Evolutionary conservation across 2,113 vertebrate genomes (phyloP), one percentile per base, ranked within the genome.

Genomic region (Epinephelus lanceolatus): DNA sequence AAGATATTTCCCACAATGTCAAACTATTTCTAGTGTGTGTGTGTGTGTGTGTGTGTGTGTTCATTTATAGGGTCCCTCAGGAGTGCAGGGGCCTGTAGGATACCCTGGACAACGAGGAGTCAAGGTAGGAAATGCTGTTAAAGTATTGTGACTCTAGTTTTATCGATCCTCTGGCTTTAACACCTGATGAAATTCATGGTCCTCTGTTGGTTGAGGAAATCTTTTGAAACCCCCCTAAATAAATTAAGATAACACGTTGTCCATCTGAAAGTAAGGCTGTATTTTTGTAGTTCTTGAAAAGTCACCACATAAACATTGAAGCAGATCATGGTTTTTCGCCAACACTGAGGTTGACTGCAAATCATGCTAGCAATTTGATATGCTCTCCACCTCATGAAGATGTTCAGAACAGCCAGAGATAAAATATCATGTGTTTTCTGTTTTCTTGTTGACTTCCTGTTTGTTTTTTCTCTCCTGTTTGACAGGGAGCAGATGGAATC

Each of bases 401-500:
- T 66, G 0, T 68, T 18, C 21, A 15, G 6, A 60, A 47, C 19
- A 78, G 42, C 3, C 19, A 55, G 14, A 7, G 10, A 66, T 40
- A 25, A 52, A 21, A 5, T 45, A 13, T 76, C 6, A 55, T 66
- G 8, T 62, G 76, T 74, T 27, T 65, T 61, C 13, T 65, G n/a
- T 71, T 76, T 84, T 33, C 2, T 67, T 62, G 49, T 70, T 79
- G 53, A 81, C 52, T 71, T 82, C 8, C 49, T 4, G 17, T 63
- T 71, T 85, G 21, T 30, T 72, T 62, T 73, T 6, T 73, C 19
- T 68, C 13, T 55, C 40, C 14, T 79, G 47, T 88, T 77, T 89
- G 51, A 88, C 86, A 99, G 98, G 98, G 98, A 71, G 97, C 98
- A 5, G 98, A 99, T 53, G 98, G 98, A 61, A 94, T 99, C 83